These are phyloP conservation scores for Xanthorhoe spadicearia DNA, from an alignment of 2,888 invertebrate species.

Conservation along the genomic window DNA sequence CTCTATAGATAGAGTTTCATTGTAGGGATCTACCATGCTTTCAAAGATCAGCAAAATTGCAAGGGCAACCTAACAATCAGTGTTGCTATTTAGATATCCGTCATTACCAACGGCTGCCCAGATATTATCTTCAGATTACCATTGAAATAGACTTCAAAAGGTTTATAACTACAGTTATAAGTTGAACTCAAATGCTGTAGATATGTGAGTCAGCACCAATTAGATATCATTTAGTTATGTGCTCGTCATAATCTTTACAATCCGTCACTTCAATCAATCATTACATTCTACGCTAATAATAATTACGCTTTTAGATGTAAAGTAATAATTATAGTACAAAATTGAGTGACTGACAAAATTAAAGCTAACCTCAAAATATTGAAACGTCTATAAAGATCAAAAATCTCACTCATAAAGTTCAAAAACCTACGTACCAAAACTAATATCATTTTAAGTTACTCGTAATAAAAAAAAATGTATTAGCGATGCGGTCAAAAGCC, in stretches of 20 bases:
- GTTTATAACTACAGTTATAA: constrained; percentile 32
- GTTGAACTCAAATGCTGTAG: constrained; percentile 23
- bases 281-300: constrained; percentile 37
- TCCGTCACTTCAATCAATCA: constrained; percentile 36
- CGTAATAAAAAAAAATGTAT: constrained; percentile 35
- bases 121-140: constrained; percentile 27
- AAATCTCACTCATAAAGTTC: no score
- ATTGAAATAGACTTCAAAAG: constrained; percentile 25
- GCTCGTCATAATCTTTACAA: constrained; percentile 23
- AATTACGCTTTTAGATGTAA: constrained; percentile 28
- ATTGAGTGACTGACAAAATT: neutral
- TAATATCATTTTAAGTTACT: constrained; percentile 34
- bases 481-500: constrained; percentile 35
- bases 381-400: neutral
- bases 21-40: constrained; percentile 15
- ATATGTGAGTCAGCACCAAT: constrained; percentile 39
- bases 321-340: constrained; percentile 28
- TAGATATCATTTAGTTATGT: constrained; percentile 31
- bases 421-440: no score
- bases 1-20: neutral
- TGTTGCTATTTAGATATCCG: constrained; percentile 22
- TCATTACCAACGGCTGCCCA: constrained; percentile 29
- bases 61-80: constrained; percentile 31
- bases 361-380: no score
- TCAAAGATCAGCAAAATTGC: constrained; percentile 28